Conservation (phyloP, 2,113 vertebrate species). For the Ramphastos sulfuratus region DNA sequence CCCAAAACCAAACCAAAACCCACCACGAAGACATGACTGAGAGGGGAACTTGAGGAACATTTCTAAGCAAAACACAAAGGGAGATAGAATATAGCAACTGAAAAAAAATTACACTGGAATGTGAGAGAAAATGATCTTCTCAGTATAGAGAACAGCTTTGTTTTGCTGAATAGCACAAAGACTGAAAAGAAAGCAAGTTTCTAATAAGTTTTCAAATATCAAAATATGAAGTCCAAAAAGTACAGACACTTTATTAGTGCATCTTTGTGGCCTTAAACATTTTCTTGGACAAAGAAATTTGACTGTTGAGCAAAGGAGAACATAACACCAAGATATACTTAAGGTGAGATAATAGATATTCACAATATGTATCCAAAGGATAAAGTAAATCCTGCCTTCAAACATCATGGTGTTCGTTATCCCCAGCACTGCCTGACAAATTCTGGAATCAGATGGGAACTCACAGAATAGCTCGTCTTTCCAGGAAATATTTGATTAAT, state of each 20-base stretch:
- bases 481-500: not conserved
- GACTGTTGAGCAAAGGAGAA: accelerated
- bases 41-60: not conserved
- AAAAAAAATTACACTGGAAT: not conserved
- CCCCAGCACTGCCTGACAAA: not conserved
- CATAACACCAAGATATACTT: too few species aligned
- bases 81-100: not conserved
- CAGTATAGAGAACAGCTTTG: not conserved
- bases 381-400: not conserved
- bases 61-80: not conserved
- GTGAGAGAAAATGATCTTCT: not conserved
- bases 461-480: not conserved
- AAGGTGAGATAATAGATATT: not conserved
- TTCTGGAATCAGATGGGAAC: too few species aligned
- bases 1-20: not conserved
- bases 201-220: not conserved
- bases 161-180: not conserved
- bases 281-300: not conserved
- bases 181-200: not conserved
- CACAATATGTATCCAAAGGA: not conserved
- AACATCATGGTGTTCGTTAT: not conserved
- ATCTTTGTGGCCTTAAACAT: not conserved
- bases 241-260: not conserved
- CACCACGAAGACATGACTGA: not conserved
- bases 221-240: not conserved